These are phyloP conservation scores for Pristionchus arcanus DNA, from an alignment of 2,888 invertebrate genomes.

Conservation along the genomic window DNA sequence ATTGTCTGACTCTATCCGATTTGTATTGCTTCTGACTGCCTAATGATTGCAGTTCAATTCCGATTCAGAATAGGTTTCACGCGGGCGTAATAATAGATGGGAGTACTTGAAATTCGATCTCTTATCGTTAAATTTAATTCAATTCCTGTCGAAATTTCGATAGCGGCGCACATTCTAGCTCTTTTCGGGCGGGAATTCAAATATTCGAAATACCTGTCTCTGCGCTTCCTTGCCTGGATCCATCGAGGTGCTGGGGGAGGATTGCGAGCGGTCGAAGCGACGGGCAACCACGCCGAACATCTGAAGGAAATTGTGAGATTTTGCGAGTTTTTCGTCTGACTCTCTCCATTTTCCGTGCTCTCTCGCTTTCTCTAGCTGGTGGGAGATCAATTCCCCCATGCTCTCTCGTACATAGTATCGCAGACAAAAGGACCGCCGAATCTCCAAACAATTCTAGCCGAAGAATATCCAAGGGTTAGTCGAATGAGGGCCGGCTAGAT, in stretches of 20 bases:
- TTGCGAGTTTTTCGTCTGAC: not conserved
- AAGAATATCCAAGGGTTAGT: not conserved
- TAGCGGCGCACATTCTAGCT: not conserved
- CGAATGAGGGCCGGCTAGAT: not conserved
- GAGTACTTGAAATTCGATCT: not conserved
- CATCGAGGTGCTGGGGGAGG: constrained; percentile 35
- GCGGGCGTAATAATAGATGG: not conserved
- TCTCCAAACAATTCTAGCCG: not conserved
- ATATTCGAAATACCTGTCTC: not conserved
- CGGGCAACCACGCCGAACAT: constrained; percentile 52
- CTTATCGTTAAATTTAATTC: no score
- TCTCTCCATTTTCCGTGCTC: not conserved
- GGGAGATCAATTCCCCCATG: no score
- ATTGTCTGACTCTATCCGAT: not conserved
- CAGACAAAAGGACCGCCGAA: no score
- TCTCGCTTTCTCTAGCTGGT: not conserved
- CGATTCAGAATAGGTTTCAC: not conserved
- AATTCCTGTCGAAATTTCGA: not conserved
- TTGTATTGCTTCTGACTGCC: not conserved
- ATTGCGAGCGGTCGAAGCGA: constrained; percentile 25
- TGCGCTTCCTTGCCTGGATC: constrained; percentile 33
- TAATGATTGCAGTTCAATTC: no score
- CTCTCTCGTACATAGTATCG: no score
- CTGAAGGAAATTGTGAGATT: constrained; percentile 1
- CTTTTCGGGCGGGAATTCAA: not conserved